Base-by-base conservation (phyloP, 2,888 invertebrate genomes). In the Acholoe squamosa region DNA sequence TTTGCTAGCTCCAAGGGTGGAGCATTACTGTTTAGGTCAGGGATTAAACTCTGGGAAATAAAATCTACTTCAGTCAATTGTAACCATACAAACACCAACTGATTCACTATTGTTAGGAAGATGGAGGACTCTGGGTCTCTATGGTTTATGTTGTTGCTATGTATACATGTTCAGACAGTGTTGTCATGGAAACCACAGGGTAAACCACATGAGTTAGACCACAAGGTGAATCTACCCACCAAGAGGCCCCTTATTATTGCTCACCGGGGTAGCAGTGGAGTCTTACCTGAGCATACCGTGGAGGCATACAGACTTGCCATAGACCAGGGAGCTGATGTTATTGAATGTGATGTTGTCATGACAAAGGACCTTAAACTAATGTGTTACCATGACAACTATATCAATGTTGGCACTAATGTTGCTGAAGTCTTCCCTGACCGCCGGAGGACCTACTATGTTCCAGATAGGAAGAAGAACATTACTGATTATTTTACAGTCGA, bases 211-310 rank as follows among this genome's bases (percentile, higher is more conserved):
- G 43, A 43, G 43, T 43, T 43, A 10, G 43, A 91, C 61, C 92
- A 92, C 67, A 89, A 71, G 12, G 86, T 92, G 19, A 89, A 90
- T n/a, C 61, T 92, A 12, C 90, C 91, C 0, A 89, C 91, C 14
- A 91, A n/a, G 0, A 89, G 89, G 25, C 93, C 93, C 25, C 91
- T 93, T 10, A 90, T 91, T 34, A 93, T 93, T 51, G 93, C 93
- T 51, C 93, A 94, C 89, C 89, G 93, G 19, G 93, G 93, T 16
- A 80, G 88, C 77, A 89, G 89, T 61, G 93, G 93, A 0, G 67
- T 84, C 7, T 54, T 92, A 0, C 94, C 94, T 0, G 94, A 93
- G 80, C 92, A 93, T 84, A 93, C 93, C 31, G 43, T 91, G 19
- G 89, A 33, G 19, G 92, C 91, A 14, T 92, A 91, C 88, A 16